Conservation (phyloP, 92 coral and sea anemone genomes). For the Parazoanthus darwini region DNA sequence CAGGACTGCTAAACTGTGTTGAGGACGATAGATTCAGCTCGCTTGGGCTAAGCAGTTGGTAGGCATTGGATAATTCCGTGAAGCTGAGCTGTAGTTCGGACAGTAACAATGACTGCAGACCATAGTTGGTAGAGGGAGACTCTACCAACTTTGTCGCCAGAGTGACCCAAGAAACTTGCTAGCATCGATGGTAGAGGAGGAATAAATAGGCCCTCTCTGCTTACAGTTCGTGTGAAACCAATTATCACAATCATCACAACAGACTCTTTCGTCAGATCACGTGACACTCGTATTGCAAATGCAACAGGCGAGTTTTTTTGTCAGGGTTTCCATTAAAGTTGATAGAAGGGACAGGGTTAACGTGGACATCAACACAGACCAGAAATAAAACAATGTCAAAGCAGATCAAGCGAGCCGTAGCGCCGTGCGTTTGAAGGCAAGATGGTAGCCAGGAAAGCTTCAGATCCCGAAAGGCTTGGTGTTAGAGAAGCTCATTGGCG, state of each 20-base stretch:
- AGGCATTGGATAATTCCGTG: too few species aligned
- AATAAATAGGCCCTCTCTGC: neutral
- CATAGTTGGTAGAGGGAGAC: conserved; percentile 1
- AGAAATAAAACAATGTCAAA: neutral
- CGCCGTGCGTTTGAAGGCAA: too few species aligned
- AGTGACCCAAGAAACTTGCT: too few species aligned
- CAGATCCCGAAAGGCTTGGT: too few species aligned
- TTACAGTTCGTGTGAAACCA: conserved; percentile 8
- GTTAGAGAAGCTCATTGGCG: too few species aligned
- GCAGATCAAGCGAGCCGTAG: neutral
- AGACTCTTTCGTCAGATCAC: neutral
- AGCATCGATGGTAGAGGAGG: too few species aligned
- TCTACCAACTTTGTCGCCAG: too few species aligned
- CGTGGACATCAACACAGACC: conserved; percentile 36
- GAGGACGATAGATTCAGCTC: neutral
- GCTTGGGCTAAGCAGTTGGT: neutral
- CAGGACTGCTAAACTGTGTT: conserved; percentile 40
- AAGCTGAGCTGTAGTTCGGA: conserved; percentile 27
- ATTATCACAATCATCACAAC: too few species aligned
- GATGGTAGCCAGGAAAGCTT: too few species aligned
- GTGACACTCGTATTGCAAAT: conserved; percentile 5
- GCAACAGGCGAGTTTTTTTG: too few species aligned
- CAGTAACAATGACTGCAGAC: conserved; percentile 35
- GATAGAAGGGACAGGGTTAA: conserved; percentile 15
- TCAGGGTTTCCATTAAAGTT: neutral